phyloP scores from a whole-genome alignment of 2,113 vertebrate genomes.

The Glaucomys volans region DNA sequence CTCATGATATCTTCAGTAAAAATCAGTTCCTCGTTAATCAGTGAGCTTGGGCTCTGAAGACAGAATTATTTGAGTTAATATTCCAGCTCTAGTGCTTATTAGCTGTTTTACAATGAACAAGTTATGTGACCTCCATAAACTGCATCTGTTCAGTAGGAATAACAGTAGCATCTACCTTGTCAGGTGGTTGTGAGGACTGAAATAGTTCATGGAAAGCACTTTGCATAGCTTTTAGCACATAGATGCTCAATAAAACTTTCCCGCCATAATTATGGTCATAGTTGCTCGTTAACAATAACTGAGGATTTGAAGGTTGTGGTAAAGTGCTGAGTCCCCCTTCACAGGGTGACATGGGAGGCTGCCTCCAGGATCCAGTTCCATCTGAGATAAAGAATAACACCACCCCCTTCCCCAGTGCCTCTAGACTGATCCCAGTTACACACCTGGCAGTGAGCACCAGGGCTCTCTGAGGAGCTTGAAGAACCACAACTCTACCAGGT shows the following conservation, averaged over 20 bases:
- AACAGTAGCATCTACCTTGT: background rate
- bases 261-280: background rate
- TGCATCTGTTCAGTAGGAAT: background rate
- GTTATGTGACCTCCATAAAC: background rate
- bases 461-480: background rate
- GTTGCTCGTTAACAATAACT: background rate
- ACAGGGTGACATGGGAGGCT: background rate
- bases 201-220: background rate
- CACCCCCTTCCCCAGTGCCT: background rate
- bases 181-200: background rate
- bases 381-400: background rate
- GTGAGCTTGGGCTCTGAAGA: background rate
- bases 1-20: background rate
- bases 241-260: background rate
- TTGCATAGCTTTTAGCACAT: background rate
- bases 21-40: background rate
- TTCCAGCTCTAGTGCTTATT: background rate
- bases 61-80: background rate
- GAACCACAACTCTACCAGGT: background rate
- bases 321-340: background rate
- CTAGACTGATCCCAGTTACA: background rate
- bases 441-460: background rate
- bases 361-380: background rate
- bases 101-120: background rate
- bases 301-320: background rate